Percentiles rank a stretch among this genome's conserved stretches.
These are phyloP conservation scores for Hyles euphorbiae DNA, from an alignment of 1,140 invertebrate genomes.

Conservation along the genomic window DNA sequence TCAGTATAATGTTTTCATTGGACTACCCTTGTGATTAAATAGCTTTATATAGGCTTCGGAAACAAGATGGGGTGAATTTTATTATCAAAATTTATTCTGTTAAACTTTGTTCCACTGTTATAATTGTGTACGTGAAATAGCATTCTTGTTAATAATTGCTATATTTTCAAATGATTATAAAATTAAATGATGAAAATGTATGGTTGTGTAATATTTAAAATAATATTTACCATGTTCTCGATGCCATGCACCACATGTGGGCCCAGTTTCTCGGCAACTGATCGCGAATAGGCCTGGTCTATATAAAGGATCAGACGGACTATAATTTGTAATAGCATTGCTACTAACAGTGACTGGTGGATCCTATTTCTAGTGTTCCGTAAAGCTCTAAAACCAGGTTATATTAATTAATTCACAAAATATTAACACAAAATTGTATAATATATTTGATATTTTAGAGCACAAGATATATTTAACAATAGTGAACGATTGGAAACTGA, in stretches of 20 bases:
- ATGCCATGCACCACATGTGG: constrained; percentile 74
- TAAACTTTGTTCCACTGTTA: too few species aligned
- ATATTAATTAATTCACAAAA: not conserved
- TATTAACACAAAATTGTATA: constrained; percentile 3
- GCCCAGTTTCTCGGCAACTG: not conserved
- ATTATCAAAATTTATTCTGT: too few species aligned
- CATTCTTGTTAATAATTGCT: too few species aligned
- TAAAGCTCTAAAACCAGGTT: constrained; percentile 79
- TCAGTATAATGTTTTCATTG: too few species aligned
- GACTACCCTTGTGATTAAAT: too few species aligned
- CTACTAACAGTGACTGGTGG: constrained; percentile 91
- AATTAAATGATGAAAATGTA: too few species aligned
- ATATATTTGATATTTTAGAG: not conserved
- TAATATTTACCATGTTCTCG: constrained; percentile 84
- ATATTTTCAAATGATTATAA: too few species aligned
- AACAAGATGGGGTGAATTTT: too few species aligned
- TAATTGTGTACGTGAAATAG: too few species aligned
- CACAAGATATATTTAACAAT: not conserved
- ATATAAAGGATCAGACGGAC: constrained; percentile 91
- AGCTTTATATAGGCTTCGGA: too few species aligned
- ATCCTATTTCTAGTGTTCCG: constrained; percentile 91
- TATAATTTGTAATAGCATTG: constrained; percentile 89
- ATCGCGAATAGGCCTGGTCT: constrained; percentile 82
- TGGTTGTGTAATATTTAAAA: too few species aligned
- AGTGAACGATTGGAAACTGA: too few species aligned